Base-by-base conservation (phyloP, 2,888 invertebrate genomes). In the Rapana venosa region DNA sequence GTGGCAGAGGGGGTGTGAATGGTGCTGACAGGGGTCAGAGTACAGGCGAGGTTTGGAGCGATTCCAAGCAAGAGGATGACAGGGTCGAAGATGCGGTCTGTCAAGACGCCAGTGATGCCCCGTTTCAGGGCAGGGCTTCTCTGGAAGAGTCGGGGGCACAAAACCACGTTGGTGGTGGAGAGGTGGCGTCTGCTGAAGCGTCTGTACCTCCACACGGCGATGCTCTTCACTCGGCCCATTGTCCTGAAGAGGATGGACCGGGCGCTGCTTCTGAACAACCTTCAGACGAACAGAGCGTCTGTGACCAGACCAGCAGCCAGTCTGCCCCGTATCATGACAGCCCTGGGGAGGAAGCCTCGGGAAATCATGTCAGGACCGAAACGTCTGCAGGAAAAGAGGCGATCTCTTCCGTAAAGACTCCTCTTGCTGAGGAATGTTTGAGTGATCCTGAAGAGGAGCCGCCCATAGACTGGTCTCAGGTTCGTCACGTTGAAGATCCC, bases 401-500 rank as follows among this genome's bases (percentile, higher is more conserved):
- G 22, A 6, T 13, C 20, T 22, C 36, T 83, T 26, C 6, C 5
- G 17, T n/a, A 30, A n/a, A 74, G 26, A 74, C 22, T 11, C 2
- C 30, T n/a, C 74, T 22, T 83, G 81, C 8, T 26, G 81, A 47
- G 0, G 47, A n/a, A 47, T 6, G 20, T 66, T 20, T 26, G 66
- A 35, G 17, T n/a, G 85, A 84, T n/a, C 35, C 36, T 74, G 79
- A 77, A n/a, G 36, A 56, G 32, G 79, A 61, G 1, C 32, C 26
- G 11, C 35, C 66, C 35, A 90, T 77, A 26, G 74, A 92, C 66
- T 91, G 91, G 91, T 58, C 61, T n/a, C 90, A 92, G 86, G 91
- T 94, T 61, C 92, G 92, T 91, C 92, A 94, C 88, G 88, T 93
- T 26, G 90, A 79, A 30, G 94, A 94, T 89, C 94, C 94, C 22